Evolutionary conservation across 2,888 invertebrate species (phyloP).

Genomic region (Neoascia interrupta): DNA sequence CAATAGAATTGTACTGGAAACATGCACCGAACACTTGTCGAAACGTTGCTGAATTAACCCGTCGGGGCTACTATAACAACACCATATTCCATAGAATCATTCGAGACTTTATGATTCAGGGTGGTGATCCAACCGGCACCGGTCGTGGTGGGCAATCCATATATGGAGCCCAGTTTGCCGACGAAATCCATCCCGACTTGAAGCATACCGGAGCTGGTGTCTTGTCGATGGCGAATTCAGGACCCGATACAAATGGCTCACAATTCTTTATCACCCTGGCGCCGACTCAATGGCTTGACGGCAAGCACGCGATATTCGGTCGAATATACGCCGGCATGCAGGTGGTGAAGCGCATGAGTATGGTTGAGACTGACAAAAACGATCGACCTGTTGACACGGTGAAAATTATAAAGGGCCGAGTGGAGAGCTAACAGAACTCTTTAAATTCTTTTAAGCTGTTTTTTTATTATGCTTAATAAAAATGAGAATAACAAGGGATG

Average conservation of each 20-base stretch:
- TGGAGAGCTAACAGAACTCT: conserved; percentile 74
- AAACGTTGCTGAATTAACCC: conserved; percentile 96
- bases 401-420: conserved; percentile 84
- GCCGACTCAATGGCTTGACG: conserved; percentile 98
- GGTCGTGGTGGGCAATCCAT: conserved; percentile 98
- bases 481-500: background rate
- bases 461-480: conserved; percentile 25
- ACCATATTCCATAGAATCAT: conserved; percentile 98
- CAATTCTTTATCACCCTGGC: conserved; percentile 99
- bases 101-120: conserved; percentile 95
- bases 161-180: conserved; percentile 96
- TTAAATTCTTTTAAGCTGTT: background rate
- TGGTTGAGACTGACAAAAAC: conserved; percentile 95
- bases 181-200: conserved; percentile 95
- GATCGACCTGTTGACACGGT: conserved; percentile 95
- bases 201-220: conserved; percentile 97
- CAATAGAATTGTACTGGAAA: conserved; percentile 98
- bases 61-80: conserved; percentile 97
- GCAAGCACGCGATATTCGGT: conserved; percentile 98
- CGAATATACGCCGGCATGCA: conserved; percentile 93
- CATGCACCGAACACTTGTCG: conserved; percentile 98
- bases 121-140: conserved; percentile 98
- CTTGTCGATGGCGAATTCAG: conserved; percentile 98
- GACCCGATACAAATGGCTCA: conserved; percentile 97
- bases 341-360: conserved; percentile 94